Evolutionary conservation across 2,888 invertebrate species (phyloP).

Genomic region (Byasa hedistus): DNA sequence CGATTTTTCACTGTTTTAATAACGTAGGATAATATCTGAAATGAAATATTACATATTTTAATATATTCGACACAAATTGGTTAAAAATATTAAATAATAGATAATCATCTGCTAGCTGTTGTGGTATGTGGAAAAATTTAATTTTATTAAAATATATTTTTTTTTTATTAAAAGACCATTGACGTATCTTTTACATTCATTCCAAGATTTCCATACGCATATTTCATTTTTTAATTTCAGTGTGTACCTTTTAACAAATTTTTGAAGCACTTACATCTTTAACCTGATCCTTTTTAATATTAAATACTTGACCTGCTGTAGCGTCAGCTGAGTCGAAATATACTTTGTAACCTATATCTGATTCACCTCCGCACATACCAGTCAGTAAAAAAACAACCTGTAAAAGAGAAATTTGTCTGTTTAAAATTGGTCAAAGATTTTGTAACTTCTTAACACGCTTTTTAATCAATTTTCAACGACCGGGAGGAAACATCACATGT

Average conservation of each 20-base stretch:
- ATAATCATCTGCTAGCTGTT: no score
- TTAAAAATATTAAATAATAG: no score
- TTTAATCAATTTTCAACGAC: neutral
- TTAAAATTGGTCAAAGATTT: neutral
- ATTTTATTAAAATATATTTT: no score
- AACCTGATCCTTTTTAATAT: conserved; percentile 46
- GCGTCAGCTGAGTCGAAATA: conserved; percentile 48
- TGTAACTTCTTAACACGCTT: neutral
- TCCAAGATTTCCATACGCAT: neutral
- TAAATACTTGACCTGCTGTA: conserved; percentile 54
- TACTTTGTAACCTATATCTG: conserved; percentile 38
- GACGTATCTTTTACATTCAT: neutral
- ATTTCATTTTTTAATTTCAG: neutral
- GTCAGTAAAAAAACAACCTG: conserved; percentile 58
- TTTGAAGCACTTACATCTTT: conserved; percentile 42
- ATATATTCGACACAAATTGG: no score
- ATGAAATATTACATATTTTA: neutral
- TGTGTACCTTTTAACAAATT: neutral
- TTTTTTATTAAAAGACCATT: neutral
- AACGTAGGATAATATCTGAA: conserved; percentile 21
- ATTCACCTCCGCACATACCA: conserved; percentile 39
- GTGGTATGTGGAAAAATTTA: no score
- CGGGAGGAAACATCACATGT: no score
- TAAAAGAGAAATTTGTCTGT: conserved; percentile 27
- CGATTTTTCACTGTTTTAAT: conserved; percentile 5